Conservation (phyloP, 2,113 vertebrate genomes). For the Neodontobutis hainanensis region DNA sequence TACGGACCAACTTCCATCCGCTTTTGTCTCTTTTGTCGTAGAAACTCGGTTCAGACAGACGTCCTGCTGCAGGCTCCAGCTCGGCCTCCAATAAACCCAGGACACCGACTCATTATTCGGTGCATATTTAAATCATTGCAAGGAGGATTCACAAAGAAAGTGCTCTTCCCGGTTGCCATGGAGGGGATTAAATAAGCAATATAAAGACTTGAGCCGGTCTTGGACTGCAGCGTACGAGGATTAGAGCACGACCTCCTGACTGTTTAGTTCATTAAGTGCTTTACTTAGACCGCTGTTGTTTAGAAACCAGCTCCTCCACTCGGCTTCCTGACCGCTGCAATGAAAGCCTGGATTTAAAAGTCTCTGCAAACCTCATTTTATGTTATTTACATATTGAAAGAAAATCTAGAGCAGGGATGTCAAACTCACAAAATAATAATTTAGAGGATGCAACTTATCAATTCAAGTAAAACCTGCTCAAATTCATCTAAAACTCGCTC, state of each 20-base stretch:
- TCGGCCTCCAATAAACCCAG: slow-evolving; percentile 12
- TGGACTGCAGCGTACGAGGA: slow-evolving; percentile 64
- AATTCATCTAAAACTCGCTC: no score
- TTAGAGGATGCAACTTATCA: background rate
- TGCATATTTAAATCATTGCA: slow-evolving; percentile 48
- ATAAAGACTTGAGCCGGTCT: slow-evolving; percentile 45
- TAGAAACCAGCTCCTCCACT: slow-evolving; percentile 30
- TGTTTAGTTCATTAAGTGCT: slow-evolving; percentile 60
- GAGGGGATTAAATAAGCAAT: slow-evolving; percentile 66
- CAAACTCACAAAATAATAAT: slow-evolving; percentile 9
- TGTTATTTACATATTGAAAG: slow-evolving; percentile 17
- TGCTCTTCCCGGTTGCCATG: slow-evolving; percentile 60
- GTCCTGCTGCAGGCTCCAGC: slow-evolving; percentile 23
- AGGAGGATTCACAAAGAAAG: slow-evolving; percentile 42
- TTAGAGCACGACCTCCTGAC: slow-evolving; percentile 65
- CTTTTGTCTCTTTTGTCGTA: slow-evolving; percentile 24
- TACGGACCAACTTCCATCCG: background rate
- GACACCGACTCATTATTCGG: slow-evolving; percentile 38
- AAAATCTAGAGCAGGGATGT: background rate
- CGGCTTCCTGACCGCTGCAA: slow-evolving; percentile 21
- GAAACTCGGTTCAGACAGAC: slow-evolving; percentile 27
- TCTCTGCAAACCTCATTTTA: background rate
- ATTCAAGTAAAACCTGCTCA: background rate
- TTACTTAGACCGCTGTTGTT: slow-evolving; percentile 36
- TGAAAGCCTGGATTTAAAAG: slow-evolving; percentile 21